Evolutionary conservation across 2,797 vertebrate genomes (phyloP).

Genomic region (Semaprochilodus insignis): DNA sequence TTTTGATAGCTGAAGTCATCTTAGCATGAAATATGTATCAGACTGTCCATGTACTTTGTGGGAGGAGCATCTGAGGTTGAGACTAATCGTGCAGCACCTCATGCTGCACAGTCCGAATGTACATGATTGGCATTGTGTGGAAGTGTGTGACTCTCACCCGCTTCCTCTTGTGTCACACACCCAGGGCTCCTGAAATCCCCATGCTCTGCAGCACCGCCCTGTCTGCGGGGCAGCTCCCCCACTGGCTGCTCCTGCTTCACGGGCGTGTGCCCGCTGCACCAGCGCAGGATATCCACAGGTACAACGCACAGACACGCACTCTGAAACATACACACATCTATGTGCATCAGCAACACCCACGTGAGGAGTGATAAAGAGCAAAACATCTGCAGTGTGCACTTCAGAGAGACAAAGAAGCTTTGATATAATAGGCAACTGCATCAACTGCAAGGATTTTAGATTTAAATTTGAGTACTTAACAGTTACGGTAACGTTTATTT

Average conservation of each 20-base stretch:
- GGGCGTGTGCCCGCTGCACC: conserved; percentile 59
- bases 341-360: background rate
- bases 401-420: no score
- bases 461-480: no score
- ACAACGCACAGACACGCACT: conserved; percentile 20
- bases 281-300: conserved; percentile 65
- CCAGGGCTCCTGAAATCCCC: conserved; percentile 65
- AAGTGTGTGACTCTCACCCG: conserved; percentile 46
- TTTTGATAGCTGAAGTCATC: no score
- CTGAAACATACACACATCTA: background rate
- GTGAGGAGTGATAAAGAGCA: no score
- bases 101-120: background rate
- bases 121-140: conserved; percentile 23
- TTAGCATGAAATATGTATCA: background rate
- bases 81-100: background rate
- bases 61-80: background rate
- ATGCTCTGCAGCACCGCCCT: conserved; percentile 59
- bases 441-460: no score
- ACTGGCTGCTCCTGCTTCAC: conserved; percentile 61
- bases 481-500: no score
- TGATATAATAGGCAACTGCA: no score
- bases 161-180: conserved; percentile 54
- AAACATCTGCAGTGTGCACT: no score
- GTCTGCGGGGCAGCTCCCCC: conserved; percentile 55
- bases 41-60: background rate